Base-by-base conservation (phyloP, 2,888 invertebrate genomes). In the Drosophila cyrtoloma region DNA sequence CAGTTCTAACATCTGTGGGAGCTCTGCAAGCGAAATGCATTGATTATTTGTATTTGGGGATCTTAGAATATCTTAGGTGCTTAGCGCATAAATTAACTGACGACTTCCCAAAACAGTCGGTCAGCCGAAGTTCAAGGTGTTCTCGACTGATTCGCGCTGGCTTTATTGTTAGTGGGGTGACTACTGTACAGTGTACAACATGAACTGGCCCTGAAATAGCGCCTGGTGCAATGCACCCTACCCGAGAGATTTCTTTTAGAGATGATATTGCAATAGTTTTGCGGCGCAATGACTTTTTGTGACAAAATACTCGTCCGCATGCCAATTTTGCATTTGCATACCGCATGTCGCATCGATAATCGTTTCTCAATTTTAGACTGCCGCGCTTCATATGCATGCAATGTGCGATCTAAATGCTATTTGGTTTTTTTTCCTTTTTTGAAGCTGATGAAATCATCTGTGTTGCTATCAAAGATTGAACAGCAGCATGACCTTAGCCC, bases 261-360 rank as follows among this genome's bases (percentile, higher is more conserved):
- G 7, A 9, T 26, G 28, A 5, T 47, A 82, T 70, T 89, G 90
- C 90, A 89, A 85, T 90, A 85, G 88, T 90, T 83, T 76, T 73
- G 58, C 67, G 69, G 72, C 61, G 78, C 78, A 79, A 76, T 78
- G 78, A 78, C 78, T 81, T 77, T 60, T 67, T 57, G 22, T 63
- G 70, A 60, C 58, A 64, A 68, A 68, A 77, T 55, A 64, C 64
- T 53, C 63, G 67, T 50, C 68, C 65, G 52, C 51, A 53, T 58
- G 56, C 57, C 52, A 42, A 57, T 61, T 58, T 75, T 51, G 30
- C 16, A 82, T 79, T 79, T 85, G 62, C 79, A 82, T 79, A 53
- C 60, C 69, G 59, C 86, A 88, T 87, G 47, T 63, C 69, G 70
- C 81, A 83, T 62, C 82, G 73, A 72, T 82, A 68, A 71, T 75